Evolutionary conservation across 2,113 vertebrate species (phyloP), one percentile per base, ranked within the genome.

Genomic region (Prietella phreatophila): DNA sequence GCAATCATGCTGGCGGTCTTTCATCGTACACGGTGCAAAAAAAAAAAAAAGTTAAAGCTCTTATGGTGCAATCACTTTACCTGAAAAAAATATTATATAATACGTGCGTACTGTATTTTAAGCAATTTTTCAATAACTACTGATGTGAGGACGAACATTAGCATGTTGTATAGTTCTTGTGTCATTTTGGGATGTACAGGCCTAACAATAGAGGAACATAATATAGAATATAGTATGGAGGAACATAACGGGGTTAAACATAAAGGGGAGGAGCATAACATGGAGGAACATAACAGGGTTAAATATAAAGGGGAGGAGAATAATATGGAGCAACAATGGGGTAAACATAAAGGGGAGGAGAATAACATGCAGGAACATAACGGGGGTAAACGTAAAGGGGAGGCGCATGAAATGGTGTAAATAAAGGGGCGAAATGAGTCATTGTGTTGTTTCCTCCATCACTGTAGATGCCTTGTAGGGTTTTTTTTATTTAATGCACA

Each of bases 1-100:
- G 78, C 85, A 87, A 2, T 92, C 89, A 84, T n/a, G 86, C 83
- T 88, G 83, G 73, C 65, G 69, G 67, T 78, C 39, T 33, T 36
- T 58, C 53, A 50, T 67, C 85, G 86, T 89, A 79, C 86, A 84
- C 81, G 9, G 67, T 30, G 25, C 39, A 42, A 42, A 42, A 42
- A 5, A 36, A 36, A 42, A 47, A 47, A 7, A 6, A 47, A 47
- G 5, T 47, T 47, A 47, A 47, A 47, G 42, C 42, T 47, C 42
- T 47, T 47, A 7, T 0, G 42, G 42, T 7, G 42, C 42, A 47
- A 47, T 47, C 42, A 47, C 42, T 47, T 47, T 5, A 47, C 5
- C 42, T 47, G 42, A 47, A 47, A 47, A 47, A 47, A 30, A 55
- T 79, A 14, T 15, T 9, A 30, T 30, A 55, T 30, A 9, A 47